phyloP scores from a whole-genome alignment of 2,888 invertebrate species.

The Emmelina monodactyla region DNA sequence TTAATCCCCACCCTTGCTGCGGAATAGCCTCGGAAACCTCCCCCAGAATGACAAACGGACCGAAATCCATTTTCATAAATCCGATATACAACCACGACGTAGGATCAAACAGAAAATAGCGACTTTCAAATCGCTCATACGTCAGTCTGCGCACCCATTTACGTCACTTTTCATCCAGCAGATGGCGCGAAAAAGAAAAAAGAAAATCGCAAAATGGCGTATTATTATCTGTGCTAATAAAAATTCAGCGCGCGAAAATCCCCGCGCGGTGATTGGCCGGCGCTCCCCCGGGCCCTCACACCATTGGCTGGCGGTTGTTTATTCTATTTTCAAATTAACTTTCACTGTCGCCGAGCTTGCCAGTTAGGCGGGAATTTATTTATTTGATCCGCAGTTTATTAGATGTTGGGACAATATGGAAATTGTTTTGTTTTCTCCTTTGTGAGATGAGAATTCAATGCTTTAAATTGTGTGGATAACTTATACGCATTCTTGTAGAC shows the following conservation, averaged over 20 bases:
- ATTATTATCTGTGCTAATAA: conserved; percentile 63
- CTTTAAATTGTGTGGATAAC: too few relatives aligned
- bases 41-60: too few relatives aligned
- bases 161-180: conserved; percentile 35
- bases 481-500: too few relatives aligned
- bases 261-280: conserved; percentile 39
- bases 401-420: conserved; percentile 19
- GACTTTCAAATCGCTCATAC: conserved; percentile 5
- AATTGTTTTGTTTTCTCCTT: too few relatives aligned
- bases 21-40: too few relatives aligned
- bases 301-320: conserved; percentile 52
- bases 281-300: conserved; percentile 36
- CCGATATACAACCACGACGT: too few relatives aligned
- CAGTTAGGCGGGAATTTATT: conserved; percentile 44
- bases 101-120: conserved; percentile 25
- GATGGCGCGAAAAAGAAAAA: conserved; percentile 36
- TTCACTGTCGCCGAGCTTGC: conserved; percentile 52
- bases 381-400: conserved; percentile 25
- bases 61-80: too few relatives aligned
- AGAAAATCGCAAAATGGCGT: conserved; percentile 58
- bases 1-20: too few relatives aligned
- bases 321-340: conserved; percentile 67
- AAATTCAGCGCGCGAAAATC: conserved; percentile 66
- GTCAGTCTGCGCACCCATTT: conserved; percentile 21
- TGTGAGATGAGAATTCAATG: too few relatives aligned